Evolutionary conservation across 1,140 invertebrate species (phyloP), one percentile per base, ranked within the genome.

Genomic region (Rhizoglyphus robini): DNA sequence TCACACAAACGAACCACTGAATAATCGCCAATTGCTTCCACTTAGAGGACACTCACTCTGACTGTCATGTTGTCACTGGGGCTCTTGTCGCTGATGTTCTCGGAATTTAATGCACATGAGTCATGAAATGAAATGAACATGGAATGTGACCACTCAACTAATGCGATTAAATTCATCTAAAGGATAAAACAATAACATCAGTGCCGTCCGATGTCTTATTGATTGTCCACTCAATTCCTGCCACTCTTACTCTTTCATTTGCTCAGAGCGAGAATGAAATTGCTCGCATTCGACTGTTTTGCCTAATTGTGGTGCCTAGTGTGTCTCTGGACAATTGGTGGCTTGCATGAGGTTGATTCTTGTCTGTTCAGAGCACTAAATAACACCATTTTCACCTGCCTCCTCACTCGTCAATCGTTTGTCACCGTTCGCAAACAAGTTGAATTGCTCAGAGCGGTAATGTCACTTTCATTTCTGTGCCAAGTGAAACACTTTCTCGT

Each of bases 231-330:
- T n/a, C n/a, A n/a, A n/a, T n/a, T n/a, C n/a, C 18, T 8, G 8
- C 8, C 8, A n/a, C n/a, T n/a, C n/a, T n/a, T 18, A 18, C 36
- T 41, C 36, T 18, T 41, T 41, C 36, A 11, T 18, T 41, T 11
- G 8, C 36, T n/a, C n/a, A n/a, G n/a, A n/a, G n/a, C n/a, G n/a
- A n/a, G n/a, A n/a, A n/a, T n/a, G n/a, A n/a, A n/a, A n/a, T n/a
- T n/a, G n/a, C n/a, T 41, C 36, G 51, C 23, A 23, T 8, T 23
- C 51, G 8, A 54, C 41, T 8, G 31, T 54, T 8, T 54, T 23
- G 51, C 8, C 20, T 54, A 54, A 54, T 54, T 54, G 51, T 32
- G 51, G 23, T 54, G 51, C 20, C 20, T 54, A 54, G 8, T 54
- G 51, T 54, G 20, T 54, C 51, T n/a, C 36, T 41, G 36, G 8